These are phyloP conservation scores for Acutogordius australiensis DNA, from an alignment of 2,888 invertebrate species.

Conservation along the genomic window DNA sequence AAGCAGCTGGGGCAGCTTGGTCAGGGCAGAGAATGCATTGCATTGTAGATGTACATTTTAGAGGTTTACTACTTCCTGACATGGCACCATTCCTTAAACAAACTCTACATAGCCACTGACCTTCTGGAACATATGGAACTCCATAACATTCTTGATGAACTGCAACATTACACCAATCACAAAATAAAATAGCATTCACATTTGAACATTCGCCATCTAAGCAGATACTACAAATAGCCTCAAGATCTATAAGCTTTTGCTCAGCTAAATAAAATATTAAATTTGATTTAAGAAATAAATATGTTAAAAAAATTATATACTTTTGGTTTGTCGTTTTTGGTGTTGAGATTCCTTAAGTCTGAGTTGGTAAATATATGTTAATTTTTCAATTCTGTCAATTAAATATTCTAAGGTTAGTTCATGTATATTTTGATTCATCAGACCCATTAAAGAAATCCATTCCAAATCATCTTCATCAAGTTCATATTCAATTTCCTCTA, in stretches of 20 bases:
- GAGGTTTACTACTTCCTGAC: neutral
- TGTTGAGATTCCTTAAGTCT: too few species aligned
- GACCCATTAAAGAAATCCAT: too few species aligned
- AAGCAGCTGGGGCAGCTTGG: conserved; percentile 83
- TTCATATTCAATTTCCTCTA: conserved; percentile 10
- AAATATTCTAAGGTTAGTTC: conserved; percentile 67
- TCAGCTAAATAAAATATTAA: too few species aligned
- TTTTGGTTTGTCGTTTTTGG: too few species aligned
- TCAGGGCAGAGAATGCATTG: conserved; percentile 93
- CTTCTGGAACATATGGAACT: conserved; percentile 79
- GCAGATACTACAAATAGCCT: conserved; percentile 92
- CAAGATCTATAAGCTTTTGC: too few species aligned
- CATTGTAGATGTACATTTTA: conserved; percentile 62
- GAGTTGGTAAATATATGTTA: conserved; percentile 54
- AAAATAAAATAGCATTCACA: conserved; percentile 87
- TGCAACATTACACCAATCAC: conserved; percentile 96
- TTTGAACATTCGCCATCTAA: conserved; percentile 96
- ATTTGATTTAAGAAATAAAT: too few species aligned
- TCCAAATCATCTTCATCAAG: conserved; percentile 37
- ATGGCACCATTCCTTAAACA: conserved; percentile 32
- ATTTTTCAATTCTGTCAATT: conserved; percentile 89
- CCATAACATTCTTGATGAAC: conserved; percentile 98
- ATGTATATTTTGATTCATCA: too few species aligned
- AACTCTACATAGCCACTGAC: conserved; percentile 81
- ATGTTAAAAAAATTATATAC: neutral